Base-by-base conservation (phyloP, 2,113 vertebrate species). In the Egretta garzetta region DNA sequence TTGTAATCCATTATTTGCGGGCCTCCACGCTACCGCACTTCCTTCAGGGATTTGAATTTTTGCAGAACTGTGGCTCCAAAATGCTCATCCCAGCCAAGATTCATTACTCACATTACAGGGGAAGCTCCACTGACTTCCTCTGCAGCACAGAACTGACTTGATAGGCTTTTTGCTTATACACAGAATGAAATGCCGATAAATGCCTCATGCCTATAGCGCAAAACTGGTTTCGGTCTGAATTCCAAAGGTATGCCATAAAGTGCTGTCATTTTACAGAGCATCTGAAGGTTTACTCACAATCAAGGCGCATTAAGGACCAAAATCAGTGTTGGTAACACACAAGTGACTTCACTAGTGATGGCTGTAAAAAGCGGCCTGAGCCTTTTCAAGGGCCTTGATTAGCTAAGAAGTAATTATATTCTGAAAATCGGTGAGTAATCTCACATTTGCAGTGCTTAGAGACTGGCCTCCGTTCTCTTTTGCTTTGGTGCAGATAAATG, bases 31-130 rank as follows among this genome's bases (percentile, higher is more conserved):
- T 96, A 95, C 71, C 19, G 28, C 90, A 62, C 92, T 96, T 95
- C 97, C 97, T 97, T 86, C 59, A 43, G 96, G 97, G 98, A 98
- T 95, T 93, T 96, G 91, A 96, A 87, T 89, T 90, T 97, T 68
- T 97, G 91, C 95, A 95, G 97, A 97, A 90, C 80, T 76, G 88
- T 88, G 93, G 55, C 96, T 97, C 92, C 88, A 93, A 96, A 97
- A 96, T 60, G 94, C 90, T 93, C 85, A 76, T 95, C 91, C 77
- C 43, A 96, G 98, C 97, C 98, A 97, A 97, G 92, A 92, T 87
- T 95, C 97, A 97, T 98, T 97, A 97, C 87, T 98, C 94, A 93
- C 32, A 1, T 85, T 79, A 80, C 72, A 94, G 95, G 84, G 94
- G 95, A 87, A 94, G 89, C 92, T 97, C 87, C 70, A 37, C 37